A percentile compares a stretch with the other conserved stretches of the same genome.
Evolutionary conservation across 1,140 invertebrate species (phyloP).

Genomic region (Euura lappo): DNA sequence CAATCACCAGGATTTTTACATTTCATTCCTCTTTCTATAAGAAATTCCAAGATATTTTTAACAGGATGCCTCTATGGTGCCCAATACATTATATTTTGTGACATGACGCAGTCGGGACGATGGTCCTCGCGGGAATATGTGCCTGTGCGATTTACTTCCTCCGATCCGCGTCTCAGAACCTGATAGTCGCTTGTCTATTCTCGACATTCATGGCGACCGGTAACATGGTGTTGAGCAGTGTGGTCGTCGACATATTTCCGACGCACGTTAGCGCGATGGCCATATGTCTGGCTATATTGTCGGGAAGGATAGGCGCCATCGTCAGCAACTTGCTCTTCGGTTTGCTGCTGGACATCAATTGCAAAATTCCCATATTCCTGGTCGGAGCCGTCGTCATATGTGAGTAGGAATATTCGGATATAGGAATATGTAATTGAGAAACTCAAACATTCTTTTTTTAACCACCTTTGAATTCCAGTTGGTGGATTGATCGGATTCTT

Average conservation of each 20-base stretch:
- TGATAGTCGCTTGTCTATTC: conserved; percentile 63
- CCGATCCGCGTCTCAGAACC: conserved; percentile 56
- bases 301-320: conserved; percentile 63
- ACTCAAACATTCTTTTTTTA: too few relatives aligned
- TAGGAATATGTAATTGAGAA: conserved; percentile 12
- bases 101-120: conserved; percentile 48
- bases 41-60: too few relatives aligned
- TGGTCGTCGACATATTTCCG: conserved; percentile 65
- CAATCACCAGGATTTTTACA: too few relatives aligned
- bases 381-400: conserved; percentile 54
- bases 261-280: conserved; percentile 61
- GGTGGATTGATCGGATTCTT: conserved; percentile 19
- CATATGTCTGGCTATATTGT: conserved; percentile 59
- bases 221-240: conserved; percentile 63
- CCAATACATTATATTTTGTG: too few relatives aligned
- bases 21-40: too few relatives aligned
- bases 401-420: conserved; percentile 34
- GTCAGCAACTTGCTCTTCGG: conserved; percentile 64
- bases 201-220: conserved; percentile 63
- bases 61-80: too few relatives aligned
- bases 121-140: conserved; percentile 58
- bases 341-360: conserved; percentile 60
- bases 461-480: conserved; percentile 10
- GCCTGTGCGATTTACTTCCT: conserved; percentile 61
- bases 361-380: conserved; percentile 60